Conservation (phyloP, 2,113 vertebrate genomes). For the Cheirogaleus medius region DNA sequence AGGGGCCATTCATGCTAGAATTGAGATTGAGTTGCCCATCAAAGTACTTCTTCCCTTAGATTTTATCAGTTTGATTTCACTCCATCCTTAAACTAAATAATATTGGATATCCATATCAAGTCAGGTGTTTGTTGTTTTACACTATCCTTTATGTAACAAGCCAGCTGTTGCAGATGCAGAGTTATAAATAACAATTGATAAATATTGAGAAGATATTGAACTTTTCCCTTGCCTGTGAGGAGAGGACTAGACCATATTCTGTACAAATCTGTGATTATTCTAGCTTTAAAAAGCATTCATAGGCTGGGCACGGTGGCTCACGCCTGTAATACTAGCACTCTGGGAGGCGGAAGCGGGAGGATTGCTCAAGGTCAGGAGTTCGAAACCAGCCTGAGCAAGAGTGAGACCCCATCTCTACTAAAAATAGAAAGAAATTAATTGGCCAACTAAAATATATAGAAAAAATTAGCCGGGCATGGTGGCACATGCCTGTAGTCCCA, state of each 20-base stretch:
- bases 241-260: background rate
- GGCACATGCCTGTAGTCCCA: too few relatives aligned
- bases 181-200: background rate
- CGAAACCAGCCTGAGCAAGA: too few relatives aligned
- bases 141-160: background rate
- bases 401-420: too few relatives aligned
- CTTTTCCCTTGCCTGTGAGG: background rate
- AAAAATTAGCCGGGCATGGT: too few relatives aligned
- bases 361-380: too few relatives aligned
- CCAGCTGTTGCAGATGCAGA: background rate
- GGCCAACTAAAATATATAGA: too few relatives aligned
- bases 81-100: background rate
- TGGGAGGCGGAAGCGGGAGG: too few relatives aligned
- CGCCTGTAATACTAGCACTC: too few relatives aligned
- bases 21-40: background rate
- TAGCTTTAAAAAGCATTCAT: too few relatives aligned
- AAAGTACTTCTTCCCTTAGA: background rate
- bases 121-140: background rate
- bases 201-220: background rate
- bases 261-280: background rate
- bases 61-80: slow-evolving; percentile 28
- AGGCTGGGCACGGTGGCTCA: too few relatives aligned
- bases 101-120: background rate
- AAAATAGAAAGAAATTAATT: too few relatives aligned
- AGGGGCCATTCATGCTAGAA: background rate